Evolutionary conservation across 1,140 invertebrate genomes (phyloP).

Genomic region (Penaeus vannamei): DNA sequence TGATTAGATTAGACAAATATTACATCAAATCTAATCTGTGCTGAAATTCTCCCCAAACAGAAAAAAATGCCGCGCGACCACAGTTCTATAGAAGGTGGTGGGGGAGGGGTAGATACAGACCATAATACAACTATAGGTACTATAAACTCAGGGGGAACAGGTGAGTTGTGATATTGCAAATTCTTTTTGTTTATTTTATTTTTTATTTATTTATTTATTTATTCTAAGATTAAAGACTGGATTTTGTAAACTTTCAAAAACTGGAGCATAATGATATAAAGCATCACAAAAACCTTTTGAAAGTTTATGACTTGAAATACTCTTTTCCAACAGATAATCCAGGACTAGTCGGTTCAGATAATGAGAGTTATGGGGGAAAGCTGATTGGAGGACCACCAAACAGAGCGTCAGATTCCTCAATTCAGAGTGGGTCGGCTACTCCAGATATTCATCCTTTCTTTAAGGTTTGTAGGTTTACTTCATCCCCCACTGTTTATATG

Average conservation of each 20-base stretch:
- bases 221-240: neutral
- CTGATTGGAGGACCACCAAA: constrained; percentile 72
- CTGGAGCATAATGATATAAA: neutral
- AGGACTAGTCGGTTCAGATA: constrained; percentile 75
- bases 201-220: neutral
- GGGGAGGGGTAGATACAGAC: constrained; percentile 67
- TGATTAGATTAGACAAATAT: neutral
- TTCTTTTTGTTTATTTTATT: neutral
- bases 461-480: constrained; percentile 75
- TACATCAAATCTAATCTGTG: neutral
- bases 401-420: constrained; percentile 69
- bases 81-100: constrained; percentile 68
- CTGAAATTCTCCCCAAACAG: constrained; percentile 74
- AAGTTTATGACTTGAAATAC: neutral
- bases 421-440: constrained; percentile 69
- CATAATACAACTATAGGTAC: constrained; percentile 69
- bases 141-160: constrained; percentile 67
- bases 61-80: constrained; percentile 86
- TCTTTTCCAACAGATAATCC: constrained; percentile 59
- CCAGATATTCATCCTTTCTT: constrained; percentile 88
- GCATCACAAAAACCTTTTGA: neutral
- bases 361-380: constrained; percentile 77
- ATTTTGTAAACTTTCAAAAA: neutral
- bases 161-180: constrained; percentile 35
- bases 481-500: no score